Evolutionary conservation across 2,797 vertebrate species (phyloP), one percentile per base, ranked within the genome.

Genomic region (Leuciscus waleckii): DNA sequence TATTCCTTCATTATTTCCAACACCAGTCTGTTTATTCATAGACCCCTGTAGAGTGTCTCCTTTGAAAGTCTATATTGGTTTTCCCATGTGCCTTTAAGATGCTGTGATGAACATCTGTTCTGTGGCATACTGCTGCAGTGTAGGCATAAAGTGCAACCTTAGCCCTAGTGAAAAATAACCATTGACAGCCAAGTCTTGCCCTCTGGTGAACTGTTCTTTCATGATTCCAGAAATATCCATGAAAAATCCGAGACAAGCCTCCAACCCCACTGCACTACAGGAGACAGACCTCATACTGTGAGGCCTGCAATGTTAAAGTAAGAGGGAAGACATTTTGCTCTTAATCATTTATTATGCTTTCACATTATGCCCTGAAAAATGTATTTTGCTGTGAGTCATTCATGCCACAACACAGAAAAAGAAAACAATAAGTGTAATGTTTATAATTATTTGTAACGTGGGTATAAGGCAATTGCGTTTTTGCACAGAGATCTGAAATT

Each of bases 91-190:
- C 58, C 85, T 84, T 78, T 85, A 41, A 82, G 78, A 87, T 75
- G 85, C 56, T 83, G 81, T 49, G 81, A 73, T 73, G 70, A 87
- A 79, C 81, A 88, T 88, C 84, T 87, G 84, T 84, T 88, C 43
- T 69, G 61, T 85, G 73, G 79, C 81, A 86, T 84, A 71, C 63
- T 65, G 61, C 83, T 81, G 81, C 79, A 63, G 21, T 80, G 75
- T 58, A 87, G 63, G 71, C 84, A 79, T 85, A 86, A 87, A 86
- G 65, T 84, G 74, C 70, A 86, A 84, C 79, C 86, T 74, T 86
- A 82, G 43, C 87, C 49, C 46, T 32, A 56, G 51, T 79, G 81
- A 83, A 78, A 82, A 82, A 90, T 88, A 82, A 56, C 35, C 81
- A 70, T n/a, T 87, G 87, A 84, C 79, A 54, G 26, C 37, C n/a